Evolutionary conservation across 2,888 invertebrate genomes (phyloP).

Genomic region (Parthenolecanium corni): DNA sequence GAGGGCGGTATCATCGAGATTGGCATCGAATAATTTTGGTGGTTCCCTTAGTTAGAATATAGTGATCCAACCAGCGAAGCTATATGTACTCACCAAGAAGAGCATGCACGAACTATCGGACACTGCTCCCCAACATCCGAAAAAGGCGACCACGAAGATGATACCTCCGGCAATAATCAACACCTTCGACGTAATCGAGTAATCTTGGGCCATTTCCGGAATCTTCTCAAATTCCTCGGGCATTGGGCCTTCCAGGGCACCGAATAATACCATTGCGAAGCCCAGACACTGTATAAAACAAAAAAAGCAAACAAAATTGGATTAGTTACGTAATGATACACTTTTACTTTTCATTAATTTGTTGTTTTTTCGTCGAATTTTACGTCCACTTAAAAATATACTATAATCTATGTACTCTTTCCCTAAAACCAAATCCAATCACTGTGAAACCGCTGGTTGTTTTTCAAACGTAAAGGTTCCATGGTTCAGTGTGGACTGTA

Average conservation of each 20-base stretch:
- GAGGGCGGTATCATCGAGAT: too few relatives aligned
- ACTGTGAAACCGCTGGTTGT: background rate
- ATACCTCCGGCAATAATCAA: slow-evolving; percentile 21
- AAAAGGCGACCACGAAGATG: slow-evolving; percentile 25
- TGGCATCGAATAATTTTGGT: too few relatives aligned
- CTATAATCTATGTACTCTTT: background rate
- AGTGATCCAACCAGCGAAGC: background rate
- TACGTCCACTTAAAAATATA: background rate
- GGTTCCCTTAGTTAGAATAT: background rate
- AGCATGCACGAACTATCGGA: slow-evolving; percentile 25
- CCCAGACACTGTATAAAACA: slow-evolving; percentile 19
- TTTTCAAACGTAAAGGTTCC: too few relatives aligned
- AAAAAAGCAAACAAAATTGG: background rate
- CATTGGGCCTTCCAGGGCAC: slow-evolving; percentile 12
- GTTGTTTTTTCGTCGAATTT: background rate
- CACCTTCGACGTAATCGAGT: slow-evolving; percentile 18
- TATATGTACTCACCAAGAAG: slow-evolving; percentile 8
- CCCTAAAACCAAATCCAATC: background rate
- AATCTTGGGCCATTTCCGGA: slow-evolving; percentile 4
- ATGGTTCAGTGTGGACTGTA: too few relatives aligned
- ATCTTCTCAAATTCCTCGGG: slow-evolving; percentile 1
- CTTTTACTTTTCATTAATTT: background rate
- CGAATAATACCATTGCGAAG: slow-evolving; percentile 25
- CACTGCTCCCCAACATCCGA: slow-evolving; percentile 28
- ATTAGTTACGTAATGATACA: background rate